Conservation (phyloP, 1,140 invertebrate genomes). For the Sitobion miscanthi region DNA sequence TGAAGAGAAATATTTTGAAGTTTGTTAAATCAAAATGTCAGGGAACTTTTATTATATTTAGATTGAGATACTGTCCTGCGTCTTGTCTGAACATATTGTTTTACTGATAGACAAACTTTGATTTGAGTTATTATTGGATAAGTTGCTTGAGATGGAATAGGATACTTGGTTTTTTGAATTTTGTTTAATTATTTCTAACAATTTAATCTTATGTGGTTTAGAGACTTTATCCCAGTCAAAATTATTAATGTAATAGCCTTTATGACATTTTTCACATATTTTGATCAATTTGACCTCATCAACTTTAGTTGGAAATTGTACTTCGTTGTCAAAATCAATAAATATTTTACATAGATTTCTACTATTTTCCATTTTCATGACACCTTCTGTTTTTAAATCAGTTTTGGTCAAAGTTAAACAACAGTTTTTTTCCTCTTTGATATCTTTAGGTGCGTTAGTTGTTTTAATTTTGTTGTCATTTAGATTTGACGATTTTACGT, state of each 20-base stretch:
- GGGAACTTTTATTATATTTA: background rate
- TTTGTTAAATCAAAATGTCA: background rate
- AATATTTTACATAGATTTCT: background rate
- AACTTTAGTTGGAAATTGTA: background rate
- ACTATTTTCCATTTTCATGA: background rate
- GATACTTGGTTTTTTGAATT: background rate
- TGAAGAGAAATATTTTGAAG: background rate
- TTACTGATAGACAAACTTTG: background rate
- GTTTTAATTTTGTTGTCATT: background rate
- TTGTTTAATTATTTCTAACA: background rate
- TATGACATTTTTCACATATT: slow-evolving; percentile 4
- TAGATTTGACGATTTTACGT: background rate
- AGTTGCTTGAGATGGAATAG: background rate
- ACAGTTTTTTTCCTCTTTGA: background rate
- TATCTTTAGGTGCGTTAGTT: background rate
- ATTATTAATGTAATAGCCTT: background rate
- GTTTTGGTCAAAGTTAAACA: background rate
- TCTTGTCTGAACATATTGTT: background rate
- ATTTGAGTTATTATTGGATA: background rate
- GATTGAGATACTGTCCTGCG: background rate
- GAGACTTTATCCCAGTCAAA: background rate
- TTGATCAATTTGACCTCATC: background rate
- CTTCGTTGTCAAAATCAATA: background rate
- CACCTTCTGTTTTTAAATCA: background rate
- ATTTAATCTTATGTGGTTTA: background rate